Evolutionary conservation across 2,113 vertebrate species (phyloP).

Genomic region (Brevimyrus niger): DNA sequence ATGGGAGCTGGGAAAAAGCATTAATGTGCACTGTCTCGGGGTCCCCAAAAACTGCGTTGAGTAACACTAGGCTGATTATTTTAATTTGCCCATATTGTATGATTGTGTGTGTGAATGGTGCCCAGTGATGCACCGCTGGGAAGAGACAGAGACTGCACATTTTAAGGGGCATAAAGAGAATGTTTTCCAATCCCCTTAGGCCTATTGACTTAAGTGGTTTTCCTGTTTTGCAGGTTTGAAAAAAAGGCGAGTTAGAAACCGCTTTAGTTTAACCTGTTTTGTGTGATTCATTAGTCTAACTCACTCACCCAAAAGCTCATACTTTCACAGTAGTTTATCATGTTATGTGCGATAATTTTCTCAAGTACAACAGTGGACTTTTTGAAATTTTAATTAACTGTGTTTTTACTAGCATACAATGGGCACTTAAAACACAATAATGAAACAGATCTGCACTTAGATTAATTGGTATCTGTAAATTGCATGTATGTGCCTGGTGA

Average conservation of each 20-base stretch:
- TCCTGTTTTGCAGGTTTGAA: neutral
- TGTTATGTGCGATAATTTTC: neutral
- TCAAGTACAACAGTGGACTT: neutral
- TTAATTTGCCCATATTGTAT: neutral
- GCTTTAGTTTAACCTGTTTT: neutral
- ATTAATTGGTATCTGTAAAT: neutral
- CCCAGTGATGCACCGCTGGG: neutral
- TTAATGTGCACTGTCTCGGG: neutral
- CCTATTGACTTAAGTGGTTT: neutral
- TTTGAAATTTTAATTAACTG: neutral
- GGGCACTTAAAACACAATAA: neutral
- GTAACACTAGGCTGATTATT: neutral
- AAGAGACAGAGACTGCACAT: neutral
- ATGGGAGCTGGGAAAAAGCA: neutral
- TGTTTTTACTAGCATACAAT: neutral
- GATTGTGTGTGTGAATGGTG: neutral
- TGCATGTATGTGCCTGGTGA: neutral
- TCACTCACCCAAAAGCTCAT: neutral
- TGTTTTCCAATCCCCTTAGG: neutral
- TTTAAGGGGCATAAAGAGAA: neutral
- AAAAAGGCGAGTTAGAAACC: neutral
- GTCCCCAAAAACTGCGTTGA: neutral
- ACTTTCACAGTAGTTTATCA: neutral
- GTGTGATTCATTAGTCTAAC: neutral
- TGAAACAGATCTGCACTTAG: neutral